These are phyloP conservation scores for Ptychochromis oligacanthus DNA, from an alignment of 2,113 vertebrate genomes.

Conservation along the genomic window DNA sequence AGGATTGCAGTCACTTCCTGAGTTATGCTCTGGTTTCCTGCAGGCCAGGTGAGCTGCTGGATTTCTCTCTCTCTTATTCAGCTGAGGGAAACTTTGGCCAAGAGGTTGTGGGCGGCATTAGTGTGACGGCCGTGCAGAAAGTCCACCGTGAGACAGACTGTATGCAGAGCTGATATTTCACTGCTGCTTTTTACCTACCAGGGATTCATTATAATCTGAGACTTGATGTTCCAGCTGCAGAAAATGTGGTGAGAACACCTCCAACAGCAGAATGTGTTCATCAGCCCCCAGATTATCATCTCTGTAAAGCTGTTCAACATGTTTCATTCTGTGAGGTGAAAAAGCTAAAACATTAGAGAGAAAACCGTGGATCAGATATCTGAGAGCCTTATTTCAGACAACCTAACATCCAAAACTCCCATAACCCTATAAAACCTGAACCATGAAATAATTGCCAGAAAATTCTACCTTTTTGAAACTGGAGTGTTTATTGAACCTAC, in stretches of 20 bases:
- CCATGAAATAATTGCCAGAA: too few species aligned
- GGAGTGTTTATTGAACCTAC: too few species aligned
- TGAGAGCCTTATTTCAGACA: too few species aligned
- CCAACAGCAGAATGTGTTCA: background rate
- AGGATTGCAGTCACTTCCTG: background rate
- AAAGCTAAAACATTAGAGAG: too few species aligned
- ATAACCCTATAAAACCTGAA: too few species aligned
- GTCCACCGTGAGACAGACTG: background rate
- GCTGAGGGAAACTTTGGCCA: background rate
- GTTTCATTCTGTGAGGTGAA: too few species aligned
- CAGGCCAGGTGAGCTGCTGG: background rate
- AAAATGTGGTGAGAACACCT: background rate
- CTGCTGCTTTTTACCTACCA: background rate
- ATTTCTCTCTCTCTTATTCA: background rate
- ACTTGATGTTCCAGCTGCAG: background rate
- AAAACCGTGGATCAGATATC: too few species aligned
- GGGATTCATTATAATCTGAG: conserved; percentile 1
- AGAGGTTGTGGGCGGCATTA: background rate
- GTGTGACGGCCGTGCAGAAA: background rate
- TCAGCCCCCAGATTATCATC: background rate
- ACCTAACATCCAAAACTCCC: too few species aligned
- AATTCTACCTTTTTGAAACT: too few species aligned
- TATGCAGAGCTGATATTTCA: background rate
- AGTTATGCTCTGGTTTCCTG: background rate
- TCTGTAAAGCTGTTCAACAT: too few species aligned